Conservation (phyloP, 2,888 invertebrate genomes). For the Crematogaster levior region DNA sequence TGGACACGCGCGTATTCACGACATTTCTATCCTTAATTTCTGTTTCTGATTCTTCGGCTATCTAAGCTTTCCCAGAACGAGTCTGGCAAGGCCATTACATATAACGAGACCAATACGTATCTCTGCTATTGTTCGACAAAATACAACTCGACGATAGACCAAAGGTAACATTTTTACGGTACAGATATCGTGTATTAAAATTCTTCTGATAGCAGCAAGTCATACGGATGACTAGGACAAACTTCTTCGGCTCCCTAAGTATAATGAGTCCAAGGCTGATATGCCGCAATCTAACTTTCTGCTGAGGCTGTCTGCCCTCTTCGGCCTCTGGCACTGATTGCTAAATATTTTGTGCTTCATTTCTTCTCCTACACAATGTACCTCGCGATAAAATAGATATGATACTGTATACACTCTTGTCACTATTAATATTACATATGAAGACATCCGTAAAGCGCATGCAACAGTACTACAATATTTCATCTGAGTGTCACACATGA, state of each 20-base stretch:
- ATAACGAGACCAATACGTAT: not conserved
- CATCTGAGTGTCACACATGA: not conserved
- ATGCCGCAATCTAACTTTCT: constrained; percentile 79
- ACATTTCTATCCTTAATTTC: not conserved
- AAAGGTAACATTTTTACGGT: constrained; percentile 39
- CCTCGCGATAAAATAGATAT: not conserved
- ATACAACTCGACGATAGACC: not conserved
- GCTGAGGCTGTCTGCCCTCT: constrained; percentile 63
- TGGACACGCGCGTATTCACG: not conserved
- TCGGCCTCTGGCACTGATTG: constrained; percentile 72
- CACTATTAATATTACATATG: not conserved
- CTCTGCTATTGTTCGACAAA: not conserved
- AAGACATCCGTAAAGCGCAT: not conserved
- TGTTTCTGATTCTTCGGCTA: not conserved
- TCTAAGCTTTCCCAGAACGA: not conserved
- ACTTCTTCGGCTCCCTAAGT: constrained; percentile 72
- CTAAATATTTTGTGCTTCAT: constrained; percentile 73
- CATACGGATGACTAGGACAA: constrained; percentile 47
- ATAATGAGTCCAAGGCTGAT: constrained; percentile 80
- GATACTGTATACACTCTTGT: not conserved
- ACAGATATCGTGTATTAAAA: constrained; percentile 20
- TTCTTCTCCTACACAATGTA: constrained; percentile 12
- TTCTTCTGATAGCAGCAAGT: constrained; percentile 42
- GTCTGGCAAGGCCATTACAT: not conserved
- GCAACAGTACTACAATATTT: constrained; percentile 2